A percentile compares a stretch with the other conserved stretches of the same genome.
Conservation (phyloP, 2,888 invertebrate genomes). For the Leptinotarsa peninsularis region DNA sequence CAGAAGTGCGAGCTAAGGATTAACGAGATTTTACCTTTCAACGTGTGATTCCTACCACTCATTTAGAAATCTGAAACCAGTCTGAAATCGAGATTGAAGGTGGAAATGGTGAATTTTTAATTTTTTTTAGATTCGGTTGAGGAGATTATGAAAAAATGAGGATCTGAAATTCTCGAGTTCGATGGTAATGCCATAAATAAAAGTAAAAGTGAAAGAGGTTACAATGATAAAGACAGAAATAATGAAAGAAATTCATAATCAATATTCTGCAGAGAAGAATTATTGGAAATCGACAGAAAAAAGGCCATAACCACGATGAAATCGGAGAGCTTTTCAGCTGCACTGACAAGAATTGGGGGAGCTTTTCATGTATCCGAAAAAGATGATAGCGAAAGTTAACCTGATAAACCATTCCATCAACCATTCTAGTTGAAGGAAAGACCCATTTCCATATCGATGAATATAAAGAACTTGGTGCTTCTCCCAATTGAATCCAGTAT, state of each 20-base stretch:
- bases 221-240: conserved; percentile 49
- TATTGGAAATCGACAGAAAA: conserved; percentile 92
- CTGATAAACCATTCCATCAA: conserved; percentile 88
- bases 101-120: too few relatives aligned
- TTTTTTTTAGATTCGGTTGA: too few relatives aligned
- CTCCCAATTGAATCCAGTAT: conserved; percentile 76
- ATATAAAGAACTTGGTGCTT: conserved; percentile 79
- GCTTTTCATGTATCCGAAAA: conserved; percentile 78
- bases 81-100: too few relatives aligned
- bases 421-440: conserved; percentile 91
- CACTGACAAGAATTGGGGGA: conserved; percentile 83
- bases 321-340: conserved; percentile 84
- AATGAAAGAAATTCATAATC: conserved; percentile 48
- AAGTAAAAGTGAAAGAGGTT: conserved; percentile 23
- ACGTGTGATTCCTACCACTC: too few relatives aligned
- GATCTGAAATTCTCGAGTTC: too few relatives aligned
- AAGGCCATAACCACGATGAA: conserved; percentile 93
- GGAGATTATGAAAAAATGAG: too few relatives aligned
- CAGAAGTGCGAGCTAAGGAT: too few relatives aligned
- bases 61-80: too few relatives aligned
- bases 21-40: too few relatives aligned
- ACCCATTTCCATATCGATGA: conserved; percentile 86
- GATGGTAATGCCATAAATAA: too few relatives aligned
- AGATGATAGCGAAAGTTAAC: conserved; percentile 72
- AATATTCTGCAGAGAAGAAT: conserved; percentile 87